Percentiles rank a stretch among this genome's conserved stretches.
phyloP scores from a whole-genome alignment of 2,113 vertebrate species.

The Acrocephalus kingi region DNA sequence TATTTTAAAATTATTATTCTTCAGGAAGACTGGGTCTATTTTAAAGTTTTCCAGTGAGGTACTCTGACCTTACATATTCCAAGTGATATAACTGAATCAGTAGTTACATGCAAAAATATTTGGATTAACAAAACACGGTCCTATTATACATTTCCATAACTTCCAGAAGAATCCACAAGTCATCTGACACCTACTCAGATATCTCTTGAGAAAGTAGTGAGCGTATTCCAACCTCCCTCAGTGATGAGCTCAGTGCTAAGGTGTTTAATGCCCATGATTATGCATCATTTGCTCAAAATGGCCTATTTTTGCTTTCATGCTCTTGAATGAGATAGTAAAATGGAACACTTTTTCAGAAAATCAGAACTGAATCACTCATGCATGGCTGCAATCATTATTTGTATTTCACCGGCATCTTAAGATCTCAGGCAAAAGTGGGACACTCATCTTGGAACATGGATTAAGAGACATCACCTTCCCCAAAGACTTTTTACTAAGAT shows the following conservation, averaged over 20 bases:
- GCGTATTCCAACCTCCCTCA: neutral
- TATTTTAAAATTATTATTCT: neutral
- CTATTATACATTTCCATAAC: neutral
- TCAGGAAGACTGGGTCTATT: neutral
- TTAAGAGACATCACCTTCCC: neutral
- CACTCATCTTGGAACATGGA: neutral
- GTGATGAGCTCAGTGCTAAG: neutral
- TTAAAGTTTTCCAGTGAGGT: neutral
- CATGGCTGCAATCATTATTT: neutral
- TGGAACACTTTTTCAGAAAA: neutral
- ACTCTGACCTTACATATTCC: neutral
- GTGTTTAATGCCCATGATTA: neutral
- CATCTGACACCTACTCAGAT: neutral
- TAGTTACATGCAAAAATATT: neutral
- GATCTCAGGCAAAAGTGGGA: neutral
- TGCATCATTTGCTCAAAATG: constrained; percentile 30
- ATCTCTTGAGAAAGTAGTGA: neutral
- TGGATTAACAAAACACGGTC: neutral
- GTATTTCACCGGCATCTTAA: neutral
- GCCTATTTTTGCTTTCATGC: constrained; percentile 6
- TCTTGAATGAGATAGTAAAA: constrained; percentile 16
- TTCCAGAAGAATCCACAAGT: neutral
- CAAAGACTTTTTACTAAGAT: neutral
- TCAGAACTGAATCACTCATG: neutral
- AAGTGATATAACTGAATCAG: neutral